Conservation (phyloP, 1,140 invertebrate species). For the Marisa cornuarietis region DNA sequence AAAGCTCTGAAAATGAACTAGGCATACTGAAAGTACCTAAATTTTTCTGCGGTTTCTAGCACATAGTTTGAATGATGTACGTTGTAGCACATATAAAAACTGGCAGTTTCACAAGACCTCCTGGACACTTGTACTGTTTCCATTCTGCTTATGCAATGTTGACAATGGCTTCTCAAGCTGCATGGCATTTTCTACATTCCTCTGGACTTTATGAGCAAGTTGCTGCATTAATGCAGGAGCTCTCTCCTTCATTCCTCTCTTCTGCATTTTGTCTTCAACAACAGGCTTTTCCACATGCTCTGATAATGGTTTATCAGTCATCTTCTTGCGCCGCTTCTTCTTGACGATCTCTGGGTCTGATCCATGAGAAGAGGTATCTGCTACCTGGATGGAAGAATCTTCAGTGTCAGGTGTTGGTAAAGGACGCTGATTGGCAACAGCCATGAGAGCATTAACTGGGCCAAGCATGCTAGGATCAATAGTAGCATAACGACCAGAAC, state of each 20-base stretch:
- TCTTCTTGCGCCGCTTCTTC: background rate
- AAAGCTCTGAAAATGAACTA: too few relatives aligned
- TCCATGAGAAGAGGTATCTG: background rate
- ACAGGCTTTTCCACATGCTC: background rate
- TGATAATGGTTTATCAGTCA: background rate
- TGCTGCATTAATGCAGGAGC: conserved; percentile 6
- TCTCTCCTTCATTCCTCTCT: background rate
- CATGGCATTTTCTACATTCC: background rate
- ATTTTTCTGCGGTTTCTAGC: too few relatives aligned
- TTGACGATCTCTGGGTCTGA: background rate
- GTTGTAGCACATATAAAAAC: background rate
- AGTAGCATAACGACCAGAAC: conserved; percentile 18
- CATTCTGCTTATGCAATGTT: background rate
- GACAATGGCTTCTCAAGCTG: conserved; percentile 3
- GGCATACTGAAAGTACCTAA: too few relatives aligned
- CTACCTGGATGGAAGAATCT: background rate
- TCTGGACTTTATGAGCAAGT: conserved; percentile 15
- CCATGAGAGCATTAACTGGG: conserved; percentile 20
- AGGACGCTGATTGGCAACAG: conserved; percentile 21
- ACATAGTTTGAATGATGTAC: too few relatives aligned
- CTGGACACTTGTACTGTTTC: background rate
- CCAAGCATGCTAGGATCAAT: conserved; percentile 23
- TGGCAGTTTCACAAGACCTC: background rate
- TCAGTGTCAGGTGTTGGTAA: conserved; percentile 11
- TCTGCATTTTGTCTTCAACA: background rate